A percentile compares a stretch with the other conserved stretches of the same genome.
phyloP scores from a whole-genome alignment of 1,140 invertebrate species.

The Lanistes nyassanus region DNA sequence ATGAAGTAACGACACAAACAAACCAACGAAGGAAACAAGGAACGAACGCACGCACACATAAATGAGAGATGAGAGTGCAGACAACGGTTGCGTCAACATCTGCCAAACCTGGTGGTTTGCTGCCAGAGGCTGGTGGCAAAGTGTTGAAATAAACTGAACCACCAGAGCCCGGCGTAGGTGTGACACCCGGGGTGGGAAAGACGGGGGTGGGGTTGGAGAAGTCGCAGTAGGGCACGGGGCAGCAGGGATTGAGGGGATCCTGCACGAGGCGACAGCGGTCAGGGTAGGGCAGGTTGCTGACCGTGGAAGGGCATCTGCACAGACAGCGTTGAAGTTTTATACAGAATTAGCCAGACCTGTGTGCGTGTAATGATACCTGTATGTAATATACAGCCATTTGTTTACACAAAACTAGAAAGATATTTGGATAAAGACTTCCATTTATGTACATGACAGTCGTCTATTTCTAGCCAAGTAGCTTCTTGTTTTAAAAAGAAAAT shows the following conservation, averaged over 20 bases:
- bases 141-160: constrained; percentile 10
- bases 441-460: too few species aligned
- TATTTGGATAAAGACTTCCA: too few species aligned
- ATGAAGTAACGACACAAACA: too few species aligned
- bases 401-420: too few species aligned
- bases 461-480: too few species aligned
- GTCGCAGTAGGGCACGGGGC: constrained; percentile 46
- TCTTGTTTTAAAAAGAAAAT: too few species aligned
- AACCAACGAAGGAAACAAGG: too few species aligned
- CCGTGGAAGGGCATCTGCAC: neutral
- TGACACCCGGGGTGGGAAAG: constrained; percentile 12
- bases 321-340: neutral
- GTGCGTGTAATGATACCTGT: neutral
- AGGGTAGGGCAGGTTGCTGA: constrained; percentile 35
- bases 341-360: neutral
- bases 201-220: constrained; percentile 16
- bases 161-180: constrained; percentile 1
- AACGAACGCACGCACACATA: too few species aligned
- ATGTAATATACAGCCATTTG: neutral
- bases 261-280: constrained; percentile 43
- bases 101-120: constrained; percentile 20
- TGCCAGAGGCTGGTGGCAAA: constrained; percentile 1
- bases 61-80: too few species aligned
- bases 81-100: too few species aligned
- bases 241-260: constrained; percentile 51